A percentile compares a stretch with the other conserved stretches of the same genome.
These are phyloP conservation scores for Synergus japonicus DNA, from an alignment of 2,888 invertebrate species.

Conservation along the genomic window DNA sequence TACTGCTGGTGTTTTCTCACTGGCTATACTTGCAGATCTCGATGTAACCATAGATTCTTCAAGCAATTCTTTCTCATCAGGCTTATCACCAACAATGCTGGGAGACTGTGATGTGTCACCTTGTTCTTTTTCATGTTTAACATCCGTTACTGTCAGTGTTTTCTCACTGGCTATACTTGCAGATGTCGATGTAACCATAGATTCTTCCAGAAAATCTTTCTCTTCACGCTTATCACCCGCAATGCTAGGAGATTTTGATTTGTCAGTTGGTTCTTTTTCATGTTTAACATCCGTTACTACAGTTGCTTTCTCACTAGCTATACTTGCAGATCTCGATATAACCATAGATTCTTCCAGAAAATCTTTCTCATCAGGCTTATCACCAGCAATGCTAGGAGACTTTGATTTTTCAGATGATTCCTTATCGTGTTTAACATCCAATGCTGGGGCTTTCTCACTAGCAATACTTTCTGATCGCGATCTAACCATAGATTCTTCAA, in stretches of 20 bases:
- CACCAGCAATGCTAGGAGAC: conserved; percentile 32
- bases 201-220: conserved; percentile 18
- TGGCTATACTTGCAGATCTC: conserved; percentile 47
- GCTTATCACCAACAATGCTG: no score
- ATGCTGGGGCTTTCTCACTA: conserved; percentile 9
- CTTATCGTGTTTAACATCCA: neutral
- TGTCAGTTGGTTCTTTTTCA: neutral
- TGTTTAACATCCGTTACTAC: conserved; percentile 22
- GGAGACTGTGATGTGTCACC: no score
- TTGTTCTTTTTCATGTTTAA: no score
- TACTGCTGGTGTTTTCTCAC: conserved; percentile 31
- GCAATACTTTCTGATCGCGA: conserved; percentile 53
- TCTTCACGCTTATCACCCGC: conserved; percentile 39
- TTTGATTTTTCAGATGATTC: conserved; percentile 12
- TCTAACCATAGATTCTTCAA: conserved; percentile 21
- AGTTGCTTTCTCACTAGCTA: conserved; percentile 20
- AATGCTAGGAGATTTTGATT: conserved; percentile 44
- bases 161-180: no score
- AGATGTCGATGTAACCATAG: no score
- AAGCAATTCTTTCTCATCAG: no score
- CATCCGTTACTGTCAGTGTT: no score
- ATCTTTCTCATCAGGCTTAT: conserved; percentile 44
- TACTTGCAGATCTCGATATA: conserved; percentile 42
- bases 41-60: conserved; percentile 48
- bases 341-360: conserved; percentile 38